Evolutionary conservation across 2,888 invertebrate species (phyloP), one percentile per base, ranked within the genome.

Genomic region (Biston betularia): DNA sequence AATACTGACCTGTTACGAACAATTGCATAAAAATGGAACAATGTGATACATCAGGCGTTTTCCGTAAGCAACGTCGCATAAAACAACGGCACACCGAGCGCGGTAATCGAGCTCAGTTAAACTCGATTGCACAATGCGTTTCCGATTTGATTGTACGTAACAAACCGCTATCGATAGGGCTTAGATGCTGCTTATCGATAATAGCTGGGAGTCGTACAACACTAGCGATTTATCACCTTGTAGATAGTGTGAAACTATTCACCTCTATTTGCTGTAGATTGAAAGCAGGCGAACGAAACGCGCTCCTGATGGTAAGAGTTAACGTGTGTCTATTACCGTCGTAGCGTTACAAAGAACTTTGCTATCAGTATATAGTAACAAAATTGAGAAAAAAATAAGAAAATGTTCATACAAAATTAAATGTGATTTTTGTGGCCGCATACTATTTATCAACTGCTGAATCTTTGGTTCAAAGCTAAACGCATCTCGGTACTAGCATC

Each of bases 71-170:
- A 66, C 69, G 76, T 75, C 76, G 73, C 74, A 73, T 64, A 70
- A 65, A 60, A 76, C 73, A 75, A 79, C 77, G 78, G 81, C 77
- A 78, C 80, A 75, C 46, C 75, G 82, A 71, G 61, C 74, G 68
- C 70, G 69, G 77, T 83, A 84, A 85, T 81, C 79, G 79, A 79
- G 62, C 68, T 71, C 73, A 71, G 81, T 82, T 80, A 76, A 75
- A 71, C 76, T 78, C 78, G 77, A 83, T 84, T 84, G 75, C 79
- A 78, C 81, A 84, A 84, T 79, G 69, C 77, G 74, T 79, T 81
- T 80, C 78, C 80, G 76, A 80, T 72, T 69, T 75, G 70, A 81
- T 79, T 79, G 76, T 79, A 76, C 56, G 71, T 70, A 77, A 71
- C 62, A 62, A 65, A 46, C 63, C 69, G 60, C 64, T 73, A 54